These are phyloP conservation scores for Ophion slaviceki DNA, from an alignment of 2,888 invertebrate species.

Conservation along the genomic window DNA sequence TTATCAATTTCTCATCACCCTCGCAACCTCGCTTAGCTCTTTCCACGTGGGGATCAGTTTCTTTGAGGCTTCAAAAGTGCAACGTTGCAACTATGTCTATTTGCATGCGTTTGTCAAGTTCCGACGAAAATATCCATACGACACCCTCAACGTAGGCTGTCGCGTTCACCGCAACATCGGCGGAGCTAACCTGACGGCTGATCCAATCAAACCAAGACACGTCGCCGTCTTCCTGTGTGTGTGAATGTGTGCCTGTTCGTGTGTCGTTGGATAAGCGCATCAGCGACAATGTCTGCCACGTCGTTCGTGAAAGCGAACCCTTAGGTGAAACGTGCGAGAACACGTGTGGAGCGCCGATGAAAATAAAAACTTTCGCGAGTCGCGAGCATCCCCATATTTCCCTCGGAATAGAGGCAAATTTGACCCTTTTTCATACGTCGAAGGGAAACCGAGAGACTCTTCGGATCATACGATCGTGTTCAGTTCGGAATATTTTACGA, in stretches of 20 bases:
- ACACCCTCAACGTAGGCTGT: slow-evolving; percentile 67
- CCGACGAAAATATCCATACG: slow-evolving; percentile 53
- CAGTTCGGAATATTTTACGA: too few relatives aligned
- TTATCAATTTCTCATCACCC: too few relatives aligned
- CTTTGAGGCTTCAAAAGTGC: neutral
- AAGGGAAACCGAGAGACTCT: too few relatives aligned
- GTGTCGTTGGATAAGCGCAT: slow-evolving; percentile 11
- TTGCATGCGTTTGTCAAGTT: slow-evolving; percentile 35
- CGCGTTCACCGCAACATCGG: slow-evolving; percentile 64
- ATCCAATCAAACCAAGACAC: slow-evolving; percentile 60
- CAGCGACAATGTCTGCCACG: slow-evolving; percentile 17
- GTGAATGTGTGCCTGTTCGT: neutral
- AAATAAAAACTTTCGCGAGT: neutral
- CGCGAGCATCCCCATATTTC: neutral
- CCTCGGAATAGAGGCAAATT: neutral
- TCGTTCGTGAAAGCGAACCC: slow-evolving; percentile 23
- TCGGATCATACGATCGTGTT: too few relatives aligned
- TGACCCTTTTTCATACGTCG: neutral
- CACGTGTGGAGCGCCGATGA: neutral
- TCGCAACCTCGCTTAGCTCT: neutral
- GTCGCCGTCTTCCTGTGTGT: slow-evolving; percentile 12
- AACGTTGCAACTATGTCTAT: slow-evolving; percentile 2
- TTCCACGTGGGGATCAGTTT: neutral
- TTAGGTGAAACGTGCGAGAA: neutral
- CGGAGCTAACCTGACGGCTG: slow-evolving; percentile 68